These are phyloP conservation scores for Labeo rohita DNA, from an alignment of 2,113 vertebrate species.

Conservation along the genomic window DNA sequence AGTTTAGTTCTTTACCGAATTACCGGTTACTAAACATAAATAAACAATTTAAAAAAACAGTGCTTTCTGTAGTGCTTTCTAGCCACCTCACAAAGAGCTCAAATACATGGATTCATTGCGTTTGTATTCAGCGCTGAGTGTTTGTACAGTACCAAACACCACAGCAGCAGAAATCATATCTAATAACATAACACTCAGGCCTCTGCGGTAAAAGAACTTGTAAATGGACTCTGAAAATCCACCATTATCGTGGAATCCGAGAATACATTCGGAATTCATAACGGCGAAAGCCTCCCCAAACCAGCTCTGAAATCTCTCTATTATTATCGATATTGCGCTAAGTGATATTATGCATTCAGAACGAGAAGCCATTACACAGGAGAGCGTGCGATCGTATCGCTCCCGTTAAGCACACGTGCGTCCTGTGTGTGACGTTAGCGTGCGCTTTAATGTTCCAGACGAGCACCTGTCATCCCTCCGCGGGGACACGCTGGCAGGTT, in stretches of 20 bases:
- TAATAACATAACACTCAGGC: not conserved
- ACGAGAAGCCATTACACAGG: conserved; percentile 20
- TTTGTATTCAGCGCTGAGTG: not conserved
- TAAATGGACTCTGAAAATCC: not conserved
- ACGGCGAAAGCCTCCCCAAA: not conserved
- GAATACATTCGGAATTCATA: conserved; percentile 1
- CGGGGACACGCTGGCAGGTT: conserved; percentile 62
- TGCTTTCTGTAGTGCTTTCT: not conserved
- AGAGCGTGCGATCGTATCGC: conserved; percentile 20
- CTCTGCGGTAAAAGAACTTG: conserved; percentile 13
- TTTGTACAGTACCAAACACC: not conserved
- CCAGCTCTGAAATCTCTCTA: not conserved
- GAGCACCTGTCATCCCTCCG: conserved; percentile 78
- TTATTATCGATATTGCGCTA: conserved; percentile 19
- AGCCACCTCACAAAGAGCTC: not conserved
- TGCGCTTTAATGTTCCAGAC: conserved; percentile 78
- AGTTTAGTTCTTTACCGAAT: not conserved
- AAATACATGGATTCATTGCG: not conserved
- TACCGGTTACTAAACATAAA: not conserved
- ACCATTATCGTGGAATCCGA: not conserved
- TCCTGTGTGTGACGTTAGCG: conserved; percentile 69
- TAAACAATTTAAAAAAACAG: not conserved
- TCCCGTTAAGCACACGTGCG: conserved; percentile 58
- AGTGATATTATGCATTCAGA: conserved; percentile 23
- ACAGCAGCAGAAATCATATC: conserved; percentile 11